Base-by-base conservation (phyloP, 2,113 vertebrate species). In the Corythornis vintsioides region DNA sequence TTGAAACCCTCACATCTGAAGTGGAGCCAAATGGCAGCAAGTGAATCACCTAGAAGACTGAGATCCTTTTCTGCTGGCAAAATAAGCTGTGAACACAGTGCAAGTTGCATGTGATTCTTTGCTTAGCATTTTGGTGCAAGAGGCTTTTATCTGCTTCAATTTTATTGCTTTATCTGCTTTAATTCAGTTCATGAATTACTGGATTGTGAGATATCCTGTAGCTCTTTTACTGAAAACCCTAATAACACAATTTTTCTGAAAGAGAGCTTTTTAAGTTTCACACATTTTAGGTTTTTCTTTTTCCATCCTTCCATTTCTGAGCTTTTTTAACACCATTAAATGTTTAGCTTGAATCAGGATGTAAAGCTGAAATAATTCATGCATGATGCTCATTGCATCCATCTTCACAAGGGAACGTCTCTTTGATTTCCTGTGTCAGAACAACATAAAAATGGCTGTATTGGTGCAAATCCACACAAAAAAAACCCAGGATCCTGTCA, bases 391-490 rank as follows among this genome's bases (percentile, higher is more conserved):
- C 72, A 63, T 83, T 42, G 66, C 70, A 78, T 56, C 91, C 18
- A 19, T 67, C 83, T 53, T 83, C 83, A 29, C 40, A 47, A 56
- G 57, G 56, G 75, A 80, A 56, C 11, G 28, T 88, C 90, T 91
- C 88, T 92, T 50, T 81, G 86, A 88, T 78, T 94, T 94, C 86
- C 90, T 88, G 83, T 83, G 47, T 48, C 72, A 88, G 59, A 48
- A 85, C 66, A 76, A 75, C 5, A 12, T 7, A 31, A 73, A 69
- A 77, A 43, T n/a, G 13, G 31, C 64, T 70, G 16, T 25, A 25
- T 9, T 66, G 72, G 29, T 6, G 3, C 31, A 92, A 86, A 90
- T 38, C 28, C 67, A 61, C 83, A 24, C n/a, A 74, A 77, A 38
- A 38, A 38, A 38, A 38, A 38, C 4, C 4, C 31, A 43, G 38